Evolutionary conservation across 2,888 invertebrate species (phyloP), one percentile per base, ranked within the genome.

Genomic region (Troides oblongomaculatus): DNA sequence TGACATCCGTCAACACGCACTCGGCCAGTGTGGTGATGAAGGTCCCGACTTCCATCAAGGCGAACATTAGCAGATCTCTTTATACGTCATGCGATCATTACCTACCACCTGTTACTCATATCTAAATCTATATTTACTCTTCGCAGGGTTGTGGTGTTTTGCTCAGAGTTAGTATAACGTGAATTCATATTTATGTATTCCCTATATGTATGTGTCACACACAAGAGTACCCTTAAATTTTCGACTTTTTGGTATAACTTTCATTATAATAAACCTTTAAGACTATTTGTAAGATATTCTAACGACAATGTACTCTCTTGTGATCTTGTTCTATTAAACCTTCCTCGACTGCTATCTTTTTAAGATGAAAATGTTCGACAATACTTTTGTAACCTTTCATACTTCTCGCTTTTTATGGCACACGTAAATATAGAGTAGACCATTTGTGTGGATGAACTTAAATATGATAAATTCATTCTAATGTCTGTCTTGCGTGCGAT

Each of bases 81-180:
- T 10, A 4, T 57, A 21, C 3, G 30, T 30, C 30, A 30, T 23
- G 14, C 12, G 46, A 21, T 30, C 7, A 21, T 60, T 30, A 58
- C 46, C 36, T 68, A 50, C 46, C 39, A n/a, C 25, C 67, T 62
- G 62, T 66, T 62, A 64, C 66, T 58, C 70, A 69, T 66, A 58
- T 66, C 64, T 68, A 70, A 70, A 62, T 67, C 68, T 72, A 71
- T 58, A 75, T 74, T 74, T 69, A 75, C 76, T 80, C 75, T 83
- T 83, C 78, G 77, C 75, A 81, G 76, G 86, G 85, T 88, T 87
- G 87, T 87, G 85, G 80, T 79, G 83, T 82, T 57, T 84, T 84
- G 85, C 85, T 87, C 86, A 87, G 79, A 81, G 80, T 82, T 82
- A 82, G 77, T 72, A 75, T 77, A 75, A 76, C 71, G 72, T 75